Percentiles rank a stretch among this genome's conserved stretches.
These are phyloP conservation scores for Drosophila rhopaloa DNA, from an alignment of 1,140 invertebrate species.

Conservation along the genomic window DNA sequence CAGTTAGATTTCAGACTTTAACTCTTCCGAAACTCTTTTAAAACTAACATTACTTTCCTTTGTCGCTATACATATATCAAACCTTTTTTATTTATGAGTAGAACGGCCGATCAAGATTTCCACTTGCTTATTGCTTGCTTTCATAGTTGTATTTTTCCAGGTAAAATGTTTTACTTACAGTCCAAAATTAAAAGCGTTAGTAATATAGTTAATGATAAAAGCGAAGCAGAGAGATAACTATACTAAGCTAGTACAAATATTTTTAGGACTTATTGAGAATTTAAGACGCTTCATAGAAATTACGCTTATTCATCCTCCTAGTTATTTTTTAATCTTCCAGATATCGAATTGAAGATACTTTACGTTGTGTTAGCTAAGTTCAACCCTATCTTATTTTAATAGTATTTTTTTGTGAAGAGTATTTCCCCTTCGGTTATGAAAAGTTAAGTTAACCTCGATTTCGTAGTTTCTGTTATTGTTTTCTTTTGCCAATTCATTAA, in stretches of 20 bases:
- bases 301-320: background rate
- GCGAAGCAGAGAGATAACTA: background rate
- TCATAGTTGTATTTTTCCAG: background rate
- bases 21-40: too few species aligned
- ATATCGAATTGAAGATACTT: background rate
- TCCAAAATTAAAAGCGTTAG: background rate
- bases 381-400: background rate
- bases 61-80: too few species aligned
- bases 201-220: background rate
- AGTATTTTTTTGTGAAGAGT: constrained; percentile 6
- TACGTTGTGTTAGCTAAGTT: background rate
- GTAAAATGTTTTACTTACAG: background rate
- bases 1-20: too few species aligned
- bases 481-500: constrained; percentile 43
- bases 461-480: constrained; percentile 33
- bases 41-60: too few species aligned
- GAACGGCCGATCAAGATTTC: too few species aligned
- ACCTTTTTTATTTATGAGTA: too few species aligned
- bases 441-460: constrained; percentile 11
- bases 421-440: background rate
- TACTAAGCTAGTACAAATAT: background rate
- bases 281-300: background rate
- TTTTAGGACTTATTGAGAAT: background rate
- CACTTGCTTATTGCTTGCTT: too few species aligned
- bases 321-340: background rate